Evolutionary conservation across 2,113 vertebrate genomes (phyloP).

Genomic region (Tragelaphus imberbis): DNA sequence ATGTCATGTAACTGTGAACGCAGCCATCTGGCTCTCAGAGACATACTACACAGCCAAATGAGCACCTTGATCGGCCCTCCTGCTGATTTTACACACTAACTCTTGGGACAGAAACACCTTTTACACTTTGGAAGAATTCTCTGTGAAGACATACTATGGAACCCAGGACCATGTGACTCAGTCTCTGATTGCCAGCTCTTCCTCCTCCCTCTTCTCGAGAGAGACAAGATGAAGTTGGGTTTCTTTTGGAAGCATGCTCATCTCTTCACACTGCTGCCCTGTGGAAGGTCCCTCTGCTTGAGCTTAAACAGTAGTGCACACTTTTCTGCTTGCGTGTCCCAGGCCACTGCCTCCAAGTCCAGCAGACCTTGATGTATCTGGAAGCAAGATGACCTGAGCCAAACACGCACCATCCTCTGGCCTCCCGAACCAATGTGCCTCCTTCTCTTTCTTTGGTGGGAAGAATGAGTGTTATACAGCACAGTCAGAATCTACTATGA

Average conservation of each 20-base stretch:
- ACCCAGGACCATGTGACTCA: conserved; percentile 53
- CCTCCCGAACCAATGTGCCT: conserved; percentile 68
- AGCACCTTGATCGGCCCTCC: conserved; percentile 21
- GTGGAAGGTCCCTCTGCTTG: conserved; percentile 69
- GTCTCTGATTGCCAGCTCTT: conserved; percentile 68
- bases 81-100: conserved; percentile 58
- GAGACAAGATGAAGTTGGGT: conserved; percentile 70
- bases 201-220: conserved; percentile 46
- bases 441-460: conserved; percentile 58
- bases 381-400: conserved; percentile 70
- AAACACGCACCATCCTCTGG: conserved; percentile 13
- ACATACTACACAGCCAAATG: conserved; percentile 59
- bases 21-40: conserved; percentile 58
- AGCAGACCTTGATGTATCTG: conserved; percentile 61
- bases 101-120: conserved; percentile 75
- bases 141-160: conserved; percentile 71
- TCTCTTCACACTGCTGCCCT: conserved; percentile 67
- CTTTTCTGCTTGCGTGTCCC: conserved; percentile 69
- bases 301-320: conserved; percentile 71
- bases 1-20: conserved; percentile 87
- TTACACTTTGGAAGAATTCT: conserved; percentile 69
- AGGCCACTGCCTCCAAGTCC: conserved; percentile 65
- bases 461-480: conserved; percentile 13
- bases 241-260: conserved; percentile 81
- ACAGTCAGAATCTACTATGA: not conserved